Evolutionary conservation across 37 sponge, comb jelly and placozoan genomes (phyloP), one percentile per base, ranked within the genome.

Genomic region (Agelas oroides): DNA sequence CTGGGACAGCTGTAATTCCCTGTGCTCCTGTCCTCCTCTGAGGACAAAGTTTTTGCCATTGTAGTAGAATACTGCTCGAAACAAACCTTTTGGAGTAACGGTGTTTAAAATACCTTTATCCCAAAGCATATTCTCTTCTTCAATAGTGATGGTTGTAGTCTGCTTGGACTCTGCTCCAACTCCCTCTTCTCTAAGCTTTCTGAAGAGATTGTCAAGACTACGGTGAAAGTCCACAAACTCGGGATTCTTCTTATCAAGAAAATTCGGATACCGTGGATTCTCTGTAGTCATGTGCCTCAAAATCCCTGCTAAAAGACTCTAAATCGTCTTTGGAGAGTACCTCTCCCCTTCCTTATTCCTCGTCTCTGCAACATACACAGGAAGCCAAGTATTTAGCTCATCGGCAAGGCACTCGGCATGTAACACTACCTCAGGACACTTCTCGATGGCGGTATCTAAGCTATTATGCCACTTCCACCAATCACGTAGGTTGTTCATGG

Each of bases 41-140:
- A n/a, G 8, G 65, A 64, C 16, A 31, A 77, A 77, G 60, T 77
- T 77, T 40, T 28, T 58, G 18, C 78, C 78, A 77, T 77, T 77
- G 14, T 59, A 59, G 57, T n/a, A 77, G 35, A 77, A 77, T 30
- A 77, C 78, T 36, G 64, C 64, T 15, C 64, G 21, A 13, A 77
- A 27, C 3, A 77, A 38, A 54, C 63, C 34, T 19, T 28, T 58
- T 24, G 74, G 83, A 33, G 54, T 83, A 5, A 55, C 57, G 38
- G 36, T 18, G 20, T 35, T 59, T 46, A 83, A 27, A 52, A 71
- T 69, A 46, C 83, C 83, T n/a, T 41, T 75, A 5, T 37, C 56
- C 85, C 77, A 84, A 27, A 84, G 77, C 59, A n/a, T n/a, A 20
- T 72, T 65, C 38, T 83, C 74, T n/a, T n/a, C n/a, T 12, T 34